A percentile compares a stretch with the other conserved stretches of the same genome.
These are phyloP conservation scores for Torymus aiolomorphi DNA, from an alignment of 2,888 invertebrate species.

Conservation along the genomic window DNA sequence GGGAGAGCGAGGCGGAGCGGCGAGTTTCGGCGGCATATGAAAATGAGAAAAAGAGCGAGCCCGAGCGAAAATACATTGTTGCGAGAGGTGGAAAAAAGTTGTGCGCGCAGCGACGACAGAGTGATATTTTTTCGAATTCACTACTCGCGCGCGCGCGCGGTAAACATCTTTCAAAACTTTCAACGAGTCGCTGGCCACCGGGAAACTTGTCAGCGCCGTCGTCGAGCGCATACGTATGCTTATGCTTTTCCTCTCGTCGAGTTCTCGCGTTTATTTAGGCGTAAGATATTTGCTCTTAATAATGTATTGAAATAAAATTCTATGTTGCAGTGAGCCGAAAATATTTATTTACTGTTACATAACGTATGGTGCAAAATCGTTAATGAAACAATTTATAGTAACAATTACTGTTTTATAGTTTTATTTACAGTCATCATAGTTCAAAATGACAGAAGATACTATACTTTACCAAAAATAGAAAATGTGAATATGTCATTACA, in stretches of 20 bases:
- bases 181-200: conserved; percentile 21
- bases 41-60: conserved; percentile 29
- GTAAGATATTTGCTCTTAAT: no score
- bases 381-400: no score
- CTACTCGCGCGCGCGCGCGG: conserved; percentile 19
- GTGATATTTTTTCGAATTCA: conserved; percentile 51
- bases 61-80: conserved; percentile 34
- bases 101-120: conserved; percentile 4
- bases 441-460: no score
- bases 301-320: no score
- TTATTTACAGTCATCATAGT: no score
- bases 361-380: no score
- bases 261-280: neutral
- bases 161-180: conserved; percentile 52
- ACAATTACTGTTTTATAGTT: no score
- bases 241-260: neutral
- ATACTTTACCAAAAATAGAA: no score
- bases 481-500: no score
- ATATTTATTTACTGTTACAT: no score
- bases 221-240: neutral
- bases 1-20: neutral
- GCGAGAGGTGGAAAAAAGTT: conserved; percentile 29
- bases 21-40: conserved; percentile 1
- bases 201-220: neutral
- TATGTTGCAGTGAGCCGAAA: no score